Conservation (phyloP, 2,797 vertebrate genomes). For the Oryzias sinensis region DNA sequence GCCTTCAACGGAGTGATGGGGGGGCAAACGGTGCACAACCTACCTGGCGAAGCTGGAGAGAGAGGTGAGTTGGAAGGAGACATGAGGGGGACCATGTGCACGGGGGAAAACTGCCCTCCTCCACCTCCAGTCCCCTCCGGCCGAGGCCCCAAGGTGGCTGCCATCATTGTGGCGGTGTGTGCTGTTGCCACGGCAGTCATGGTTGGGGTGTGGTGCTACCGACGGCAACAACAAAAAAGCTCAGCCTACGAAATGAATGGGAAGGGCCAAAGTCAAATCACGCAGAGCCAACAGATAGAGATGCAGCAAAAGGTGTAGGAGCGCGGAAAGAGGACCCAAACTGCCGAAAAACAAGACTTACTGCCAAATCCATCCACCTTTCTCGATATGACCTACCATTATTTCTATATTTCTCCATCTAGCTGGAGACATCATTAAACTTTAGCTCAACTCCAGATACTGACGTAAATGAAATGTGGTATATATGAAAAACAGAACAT, state of each 20-base stretch:
- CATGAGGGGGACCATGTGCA: slow-evolving; percentile 70
- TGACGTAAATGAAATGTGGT: slow-evolving; percentile 26
- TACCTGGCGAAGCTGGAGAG: slow-evolving; percentile 74
- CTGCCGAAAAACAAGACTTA: slow-evolving; percentile 11
- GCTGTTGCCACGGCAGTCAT: slow-evolving; percentile 72
- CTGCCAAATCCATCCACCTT: not conserved
- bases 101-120: slow-evolving; percentile 71
- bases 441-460: slow-evolving; percentile 30
- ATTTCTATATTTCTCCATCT: slow-evolving; percentile 32
- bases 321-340: not conserved
- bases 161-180: slow-evolving; percentile 81
- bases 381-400: slow-evolving; percentile 24
- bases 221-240: slow-evolving; percentile 87
- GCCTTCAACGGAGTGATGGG: slow-evolving; percentile 22
- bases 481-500: slow-evolving; percentile 43
- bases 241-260: slow-evolving; percentile 92
- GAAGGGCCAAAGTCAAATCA: slow-evolving; percentile 78
- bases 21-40: slow-evolving; percentile 66
- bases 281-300: slow-evolving; percentile 90
- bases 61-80: slow-evolving; percentile 72
- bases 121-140: slow-evolving; percentile 66
- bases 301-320: slow-evolving; percentile 93
- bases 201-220: slow-evolving; percentile 87
- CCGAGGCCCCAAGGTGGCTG: slow-evolving; percentile 83
- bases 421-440: slow-evolving; percentile 22